Evolutionary conservation across 1,140 invertebrate genomes (phyloP), one percentile per base, ranked within the genome.

Genomic region (Calosoma granatense): DNA sequence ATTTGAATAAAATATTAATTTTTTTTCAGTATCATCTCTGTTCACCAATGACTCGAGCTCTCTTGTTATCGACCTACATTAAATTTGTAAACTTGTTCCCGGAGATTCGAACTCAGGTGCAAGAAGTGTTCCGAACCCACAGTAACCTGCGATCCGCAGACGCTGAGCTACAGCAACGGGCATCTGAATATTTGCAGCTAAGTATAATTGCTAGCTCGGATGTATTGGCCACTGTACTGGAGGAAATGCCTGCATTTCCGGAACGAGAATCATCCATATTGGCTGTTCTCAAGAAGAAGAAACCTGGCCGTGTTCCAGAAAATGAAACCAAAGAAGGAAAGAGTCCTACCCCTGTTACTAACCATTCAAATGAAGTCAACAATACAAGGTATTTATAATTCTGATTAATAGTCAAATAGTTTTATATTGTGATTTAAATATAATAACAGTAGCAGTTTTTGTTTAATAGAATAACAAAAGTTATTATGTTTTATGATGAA

Each of bases 211-310:
- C 96, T 11, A 94, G 94, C 51, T 86, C 92, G 21, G 96, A 99
- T 82, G 96, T 99, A 61, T 76, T 99, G 81, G 95, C 95, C 3
- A 98, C 94, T 51, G 96, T 99, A 55, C 77, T 99, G 54, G 97
- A 99, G 81, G 97, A 99, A 80, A 99, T 99, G 97, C 97, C 97
- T 53, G 95, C 97, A 51, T 99, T 99, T 76, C 94, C 97, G 1
- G 97, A 99, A 76, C 82, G 96, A 66, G 97, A 99, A 77, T 98
- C 94, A 52, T 98, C 94, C 1, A 94, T 99, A 68, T 81, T 98
- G 55, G 94, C 96, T 51, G 87, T 99, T 58, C 81, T 99, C 61
- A 99, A 99, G 76, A 97, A 98, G 75, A 97, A 98, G 74, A 98
- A 98, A 67, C 92, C 92, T 3, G 93, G 92, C 4, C 77, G 91